A percentile compares a stretch with the other conserved stretches of the same genome.
phyloP scores from a whole-genome alignment of 2,888 invertebrate genomes.

The Spodoptera exigua region DNA sequence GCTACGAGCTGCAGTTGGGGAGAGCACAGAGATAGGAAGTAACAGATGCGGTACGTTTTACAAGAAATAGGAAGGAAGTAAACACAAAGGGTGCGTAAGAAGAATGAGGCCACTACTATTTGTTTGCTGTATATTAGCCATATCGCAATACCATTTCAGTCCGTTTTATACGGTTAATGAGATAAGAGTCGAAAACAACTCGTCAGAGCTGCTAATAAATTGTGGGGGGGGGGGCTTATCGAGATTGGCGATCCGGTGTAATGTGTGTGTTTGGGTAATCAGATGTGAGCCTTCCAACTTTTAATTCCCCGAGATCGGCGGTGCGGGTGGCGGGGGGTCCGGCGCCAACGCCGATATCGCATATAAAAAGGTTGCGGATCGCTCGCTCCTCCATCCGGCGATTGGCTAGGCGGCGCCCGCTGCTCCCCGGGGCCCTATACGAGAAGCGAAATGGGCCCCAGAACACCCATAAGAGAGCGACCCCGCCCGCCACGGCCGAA shows the following conservation, averaged over 20 bases:
- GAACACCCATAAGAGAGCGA: slow-evolving; percentile 92
- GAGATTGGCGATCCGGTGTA: slow-evolving; percentile 82
- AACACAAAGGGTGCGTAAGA: slow-evolving; percentile 44
- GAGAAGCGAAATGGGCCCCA: slow-evolving; percentile 91
- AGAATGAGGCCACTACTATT: slow-evolving; percentile 39
- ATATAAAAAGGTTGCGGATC: slow-evolving; percentile 89
- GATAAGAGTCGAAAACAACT: slow-evolving; percentile 77
- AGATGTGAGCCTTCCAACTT: slow-evolving; percentile 85
- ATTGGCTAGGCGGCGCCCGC: slow-evolving; percentile 91
- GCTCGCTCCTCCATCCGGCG: slow-evolving; percentile 88
- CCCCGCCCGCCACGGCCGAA: slow-evolving; percentile 91
- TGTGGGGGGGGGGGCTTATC: slow-evolving; percentile 79
- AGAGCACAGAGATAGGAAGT: slow-evolving; percentile 11
- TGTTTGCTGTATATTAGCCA: slow-evolving; percentile 49
- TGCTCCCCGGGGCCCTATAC: slow-evolving; percentile 90
- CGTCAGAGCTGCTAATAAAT: slow-evolving; percentile 81
- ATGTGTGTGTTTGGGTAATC: slow-evolving; percentile 86
- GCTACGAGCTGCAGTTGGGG: slow-evolving; percentile 14
- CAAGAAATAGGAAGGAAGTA: slow-evolving; percentile 37
- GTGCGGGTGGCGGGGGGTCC: slow-evolving; percentile 74
- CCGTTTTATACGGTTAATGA: slow-evolving; percentile 66
- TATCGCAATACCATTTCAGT: slow-evolving; percentile 59
- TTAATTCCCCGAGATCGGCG: slow-evolving; percentile 81
- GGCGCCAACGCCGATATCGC: slow-evolving; percentile 85
- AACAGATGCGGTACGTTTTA: slow-evolving; percentile 42